Evolutionary conservation across 2,888 invertebrate genomes (phyloP), one percentile per base, ranked within the genome.

Genomic region (Leucoptera coffeella): DNA sequence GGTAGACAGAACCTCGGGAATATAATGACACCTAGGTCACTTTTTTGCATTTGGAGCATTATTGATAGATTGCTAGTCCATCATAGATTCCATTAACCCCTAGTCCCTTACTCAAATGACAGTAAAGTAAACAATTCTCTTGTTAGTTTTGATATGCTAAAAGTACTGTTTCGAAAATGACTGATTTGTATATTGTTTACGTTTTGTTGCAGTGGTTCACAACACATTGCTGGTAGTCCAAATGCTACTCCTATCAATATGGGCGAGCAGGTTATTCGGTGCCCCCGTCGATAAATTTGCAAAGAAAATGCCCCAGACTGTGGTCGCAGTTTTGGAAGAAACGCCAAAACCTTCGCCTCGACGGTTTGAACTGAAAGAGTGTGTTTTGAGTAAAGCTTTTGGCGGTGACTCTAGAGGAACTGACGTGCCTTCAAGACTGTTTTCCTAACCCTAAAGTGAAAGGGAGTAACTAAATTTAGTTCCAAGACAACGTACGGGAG

Each of bases 221-320:
- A 80, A 81, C 50, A 60, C 72, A 20, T 42, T 80, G 36, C 78
- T 81, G 71, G 55, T 83, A 39, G 44, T 77, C 37, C 82, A 85
- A 54, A 82, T 85, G 82, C 58, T 82, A 28, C 41, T 81, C 26
- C 60, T 85, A 22, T 75, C 77, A 22, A 56, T 74, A 32, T 67
- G 77, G 41, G 83, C 83, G 1, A 71, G 79, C 46, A 55, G 61
- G 30, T 44, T 84, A 24, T 83, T 84, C 56, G 73, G 74, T 30
- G 50, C 50, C 22, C 47, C 57, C 1, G 49, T 56, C 1, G 50
- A 45, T 0, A 64, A 62, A 35, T 35, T 41, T 7, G 28, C 47
- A 3, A 50, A 47, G 13, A 55, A 52, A 32, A 39, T 51, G 1
- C 50, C 47, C 14, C 49, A 44, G 23, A 50, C 56, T 1, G 54